These are phyloP conservation scores for Drosophila neocordata DNA, from an alignment of 1,140 invertebrate species.

Conservation along the genomic window DNA sequence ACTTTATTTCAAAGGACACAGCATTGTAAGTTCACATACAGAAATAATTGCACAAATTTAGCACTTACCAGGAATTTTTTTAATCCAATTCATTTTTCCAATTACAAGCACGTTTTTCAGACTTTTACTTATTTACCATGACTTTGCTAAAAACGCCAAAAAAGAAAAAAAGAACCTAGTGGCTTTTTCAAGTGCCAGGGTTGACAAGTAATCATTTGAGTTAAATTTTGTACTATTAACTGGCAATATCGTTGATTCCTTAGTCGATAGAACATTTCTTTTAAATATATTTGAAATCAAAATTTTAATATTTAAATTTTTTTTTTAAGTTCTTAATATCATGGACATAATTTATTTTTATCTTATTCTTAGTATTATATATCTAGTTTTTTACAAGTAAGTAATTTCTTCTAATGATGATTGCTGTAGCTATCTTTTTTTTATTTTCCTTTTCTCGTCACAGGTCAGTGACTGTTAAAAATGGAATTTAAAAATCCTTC, in stretches of 20 bases:
- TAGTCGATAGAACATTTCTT: no score
- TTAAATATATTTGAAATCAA: no score
- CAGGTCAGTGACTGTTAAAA: slow-evolving; percentile 21
- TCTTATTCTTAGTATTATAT: no score
- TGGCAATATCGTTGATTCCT: background rate
- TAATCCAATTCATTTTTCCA: background rate
- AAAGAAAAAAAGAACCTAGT: background rate
- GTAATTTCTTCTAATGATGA: background rate
- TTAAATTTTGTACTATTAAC: background rate
- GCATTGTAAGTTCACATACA: no score
- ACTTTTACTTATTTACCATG: no score
- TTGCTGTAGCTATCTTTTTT: background rate
- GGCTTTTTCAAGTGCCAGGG: background rate
- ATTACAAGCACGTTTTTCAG: background rate
- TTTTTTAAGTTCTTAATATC: no score
- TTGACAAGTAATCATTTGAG: background rate
- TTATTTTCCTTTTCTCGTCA: background rate
- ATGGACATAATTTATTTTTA: no score
- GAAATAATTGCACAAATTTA: no score
- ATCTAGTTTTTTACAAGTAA: background rate
- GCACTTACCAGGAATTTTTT: background rate
- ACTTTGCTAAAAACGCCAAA: no score
- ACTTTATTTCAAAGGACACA: background rate
- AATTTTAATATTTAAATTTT: no score
- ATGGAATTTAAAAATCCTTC: slow-evolving; percentile 9